Evolutionary conservation across 2,888 invertebrate genomes (phyloP).

Genomic region (Latrodectus hesperus): DNA sequence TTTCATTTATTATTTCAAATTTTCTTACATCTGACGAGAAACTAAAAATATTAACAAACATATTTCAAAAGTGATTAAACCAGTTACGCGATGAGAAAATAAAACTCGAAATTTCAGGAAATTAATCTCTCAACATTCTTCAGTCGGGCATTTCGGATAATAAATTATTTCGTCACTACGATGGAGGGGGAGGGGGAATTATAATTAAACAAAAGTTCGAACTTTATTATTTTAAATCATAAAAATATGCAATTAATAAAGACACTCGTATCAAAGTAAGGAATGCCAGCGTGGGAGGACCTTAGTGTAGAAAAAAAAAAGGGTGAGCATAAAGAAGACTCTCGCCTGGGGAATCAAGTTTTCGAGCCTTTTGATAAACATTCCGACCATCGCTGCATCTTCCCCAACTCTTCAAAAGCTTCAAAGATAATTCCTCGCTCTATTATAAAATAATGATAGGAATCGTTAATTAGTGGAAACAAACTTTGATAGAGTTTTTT

Average conservation of each 20-base stretch:
- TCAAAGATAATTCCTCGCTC: constrained; percentile 58
- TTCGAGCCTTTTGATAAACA: constrained; percentile 40
- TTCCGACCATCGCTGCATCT: not conserved
- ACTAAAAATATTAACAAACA: too few relatives aligned
- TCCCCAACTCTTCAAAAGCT: constrained; percentile 16
- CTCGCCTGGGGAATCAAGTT: constrained; percentile 25
- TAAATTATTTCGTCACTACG: too few relatives aligned
- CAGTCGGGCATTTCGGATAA: too few relatives aligned
- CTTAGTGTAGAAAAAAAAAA: too few relatives aligned
- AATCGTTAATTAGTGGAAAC: constrained; percentile 67
- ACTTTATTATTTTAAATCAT: not conserved
- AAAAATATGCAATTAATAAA: not conserved
- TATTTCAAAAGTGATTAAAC: too few relatives aligned
- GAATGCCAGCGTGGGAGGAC: not conserved
- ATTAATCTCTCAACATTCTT: too few relatives aligned
- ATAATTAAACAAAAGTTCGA: too few relatives aligned
- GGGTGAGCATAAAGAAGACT: not conserved
- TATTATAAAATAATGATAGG: constrained; percentile 65
- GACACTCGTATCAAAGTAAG: not conserved
- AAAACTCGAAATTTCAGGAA: too few relatives aligned
- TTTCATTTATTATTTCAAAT: too few relatives aligned
- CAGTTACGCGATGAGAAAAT: too few relatives aligned
- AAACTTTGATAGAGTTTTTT: constrained; percentile 55
- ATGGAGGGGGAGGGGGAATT: too few relatives aligned
- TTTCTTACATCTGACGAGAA: too few relatives aligned